Conservation (phyloP, 2,797 vertebrate species). For the Poeciliopsis gracilis region DNA sequence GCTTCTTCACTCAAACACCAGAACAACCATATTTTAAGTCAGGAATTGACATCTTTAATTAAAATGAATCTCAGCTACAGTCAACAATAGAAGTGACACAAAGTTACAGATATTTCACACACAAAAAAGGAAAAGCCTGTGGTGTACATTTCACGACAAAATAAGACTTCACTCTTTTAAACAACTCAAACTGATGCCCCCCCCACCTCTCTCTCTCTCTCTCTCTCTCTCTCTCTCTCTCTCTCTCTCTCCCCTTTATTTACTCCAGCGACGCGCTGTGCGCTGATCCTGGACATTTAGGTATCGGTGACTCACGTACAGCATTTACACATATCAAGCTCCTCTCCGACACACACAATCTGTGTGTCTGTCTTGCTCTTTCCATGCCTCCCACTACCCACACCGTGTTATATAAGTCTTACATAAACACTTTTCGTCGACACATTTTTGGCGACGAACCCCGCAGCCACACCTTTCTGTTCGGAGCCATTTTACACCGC, state of each 20-base stretch:
- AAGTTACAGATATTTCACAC: constrained; percentile 67
- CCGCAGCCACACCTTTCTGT: constrained; percentile 49
- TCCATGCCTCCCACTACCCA: constrained; percentile 72
- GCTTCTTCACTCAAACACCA: constrained; percentile 36
- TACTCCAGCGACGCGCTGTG: constrained; percentile 43
- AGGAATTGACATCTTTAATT: constrained; percentile 76
- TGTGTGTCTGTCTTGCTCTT: constrained; percentile 49
- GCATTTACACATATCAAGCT: constrained; percentile 55
- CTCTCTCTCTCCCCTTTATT: constrained; percentile 30
- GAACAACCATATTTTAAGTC: constrained; percentile 58
- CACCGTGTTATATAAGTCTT: constrained; percentile 76
- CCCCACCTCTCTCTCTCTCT: neutral
- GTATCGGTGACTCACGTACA: constrained; percentile 66
- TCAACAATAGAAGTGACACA: constrained; percentile 56
- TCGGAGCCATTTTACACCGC: constrained; percentile 46
- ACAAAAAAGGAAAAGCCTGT: constrained; percentile 51
- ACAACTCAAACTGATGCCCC: constrained; percentile 22
- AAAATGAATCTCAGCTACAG: constrained; percentile 58
- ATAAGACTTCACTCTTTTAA: constrained; percentile 32
- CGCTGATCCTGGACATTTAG: constrained; percentile 47
- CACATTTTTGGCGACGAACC: constrained; percentile 61
- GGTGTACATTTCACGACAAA: constrained; percentile 49
- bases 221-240: neutral
- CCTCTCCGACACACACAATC: constrained; percentile 32
- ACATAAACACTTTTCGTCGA: constrained; percentile 69